Evolutionary conservation across 2,797 vertebrate species (phyloP), one percentile per base, ranked within the genome.

Genomic region (Sebastes trivittatus): DNA sequence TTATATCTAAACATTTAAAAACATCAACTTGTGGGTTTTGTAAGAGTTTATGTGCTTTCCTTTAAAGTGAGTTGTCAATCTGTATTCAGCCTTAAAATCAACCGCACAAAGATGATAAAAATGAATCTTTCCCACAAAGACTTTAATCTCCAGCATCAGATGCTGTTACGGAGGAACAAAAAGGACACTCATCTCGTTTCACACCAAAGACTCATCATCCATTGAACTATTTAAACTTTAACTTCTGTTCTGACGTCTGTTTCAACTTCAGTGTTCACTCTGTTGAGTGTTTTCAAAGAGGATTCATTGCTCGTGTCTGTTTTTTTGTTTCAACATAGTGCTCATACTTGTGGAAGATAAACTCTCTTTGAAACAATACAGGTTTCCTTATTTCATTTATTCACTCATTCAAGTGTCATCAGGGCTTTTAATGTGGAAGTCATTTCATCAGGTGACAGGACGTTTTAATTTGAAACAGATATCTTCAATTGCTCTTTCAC

Each of bases 301-400:
- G 11, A 49, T 70, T 77, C 11, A 18, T 22, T 66, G 58, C 30
- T 11, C 1, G 2, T 23, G 34, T 29, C 42, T 46, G 38, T 38
- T 66, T 59, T 30, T 30, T 36, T 18, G 64, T 27, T 66, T 58
- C 18, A 27, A 22, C 11, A 13, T 9, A 14, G 13, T 6, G 3
- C 11, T 62, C 29, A 22, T 18, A 52, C 23, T 38, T 49, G 18
- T 59, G 32, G 29, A 76, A 60, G 27, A 56, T 6, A 62, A 59
- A 3, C 2, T 46, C 42, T 3, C 13, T 83, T 79, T 83, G 75
- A 83, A 73, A 81, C 56, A 7, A 64, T 2, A 27, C 29, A 60
- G 52, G 34, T 58, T 62, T 46, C 46, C 62, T 62, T 32, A 14
- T 70, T 76, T 54, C 20, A 70, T 36, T 73, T 20, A 52, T 52